These are phyloP conservation scores for Barbus barbus DNA, from an alignment of 2,113 vertebrate genomes.

Conservation along the genomic window DNA sequence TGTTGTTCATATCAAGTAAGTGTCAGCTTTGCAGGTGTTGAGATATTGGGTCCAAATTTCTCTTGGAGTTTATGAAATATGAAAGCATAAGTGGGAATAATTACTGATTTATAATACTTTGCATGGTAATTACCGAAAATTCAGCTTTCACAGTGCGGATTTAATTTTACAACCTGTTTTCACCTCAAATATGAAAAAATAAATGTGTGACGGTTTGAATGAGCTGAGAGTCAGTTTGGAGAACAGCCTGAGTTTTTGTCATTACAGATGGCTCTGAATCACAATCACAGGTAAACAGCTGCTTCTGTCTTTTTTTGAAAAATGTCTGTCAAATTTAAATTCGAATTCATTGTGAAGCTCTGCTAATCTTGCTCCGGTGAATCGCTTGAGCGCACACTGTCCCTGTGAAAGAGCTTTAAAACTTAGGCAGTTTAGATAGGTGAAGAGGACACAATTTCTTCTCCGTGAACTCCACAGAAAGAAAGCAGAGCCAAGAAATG, in stretches of 20 bases:
- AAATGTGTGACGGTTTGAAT: neutral
- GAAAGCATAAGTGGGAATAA: constrained; percentile 2
- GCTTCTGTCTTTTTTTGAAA: constrained; percentile 46
- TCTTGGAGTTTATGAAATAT: neutral
- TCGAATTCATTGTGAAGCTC: constrained; percentile 49
- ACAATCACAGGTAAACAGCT: constrained; percentile 52
- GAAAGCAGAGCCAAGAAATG: neutral
- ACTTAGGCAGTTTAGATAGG: constrained; percentile 36
- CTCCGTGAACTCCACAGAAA: constrained; percentile 34
- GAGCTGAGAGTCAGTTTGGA: constrained; percentile 40
- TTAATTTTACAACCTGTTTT: neutral
- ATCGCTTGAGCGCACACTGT: constrained; percentile 35
- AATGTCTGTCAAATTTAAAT: constrained; percentile 55
- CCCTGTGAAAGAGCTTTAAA: constrained; percentile 44
- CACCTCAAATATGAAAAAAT: neutral
- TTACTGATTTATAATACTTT: neutral
- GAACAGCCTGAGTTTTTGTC: constrained; percentile 49
- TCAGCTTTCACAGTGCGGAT: neutral
- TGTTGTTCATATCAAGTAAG: neutral
- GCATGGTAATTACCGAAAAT: neutral
- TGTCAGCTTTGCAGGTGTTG: neutral
- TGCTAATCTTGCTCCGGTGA: constrained; percentile 47
- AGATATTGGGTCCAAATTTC: neutral
- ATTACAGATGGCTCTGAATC: constrained; percentile 39
- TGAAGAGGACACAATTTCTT: constrained; percentile 33